Conservation (phyloP, 2,797 vertebrate species). For the Pseudopleuronectes americanus region DNA sequence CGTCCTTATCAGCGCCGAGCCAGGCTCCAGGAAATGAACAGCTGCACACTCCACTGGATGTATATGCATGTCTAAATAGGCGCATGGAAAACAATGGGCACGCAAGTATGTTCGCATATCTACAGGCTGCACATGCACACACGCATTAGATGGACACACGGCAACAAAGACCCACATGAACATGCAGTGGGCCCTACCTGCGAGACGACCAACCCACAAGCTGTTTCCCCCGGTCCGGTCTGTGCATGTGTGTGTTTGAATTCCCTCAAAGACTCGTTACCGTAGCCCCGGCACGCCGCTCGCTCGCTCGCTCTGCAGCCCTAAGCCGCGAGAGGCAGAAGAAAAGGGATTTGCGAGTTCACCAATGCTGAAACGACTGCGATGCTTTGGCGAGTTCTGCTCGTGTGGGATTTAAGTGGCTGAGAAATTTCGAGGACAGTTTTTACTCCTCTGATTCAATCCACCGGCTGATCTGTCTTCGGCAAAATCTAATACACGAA, state of each 20-base stretch:
- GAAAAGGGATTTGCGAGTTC: slow-evolving; percentile 73
- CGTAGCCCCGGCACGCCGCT: slow-evolving; percentile 30
- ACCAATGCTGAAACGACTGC: slow-evolving; percentile 65
- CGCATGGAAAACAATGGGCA: neutral
- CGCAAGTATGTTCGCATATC: neutral
- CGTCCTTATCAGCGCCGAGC: slow-evolving; percentile 70
- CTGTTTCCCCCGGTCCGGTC: slow-evolving; percentile 41
- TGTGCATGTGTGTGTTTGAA: slow-evolving; percentile 46
- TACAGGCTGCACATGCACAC: neutral
- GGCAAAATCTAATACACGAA: slow-evolving; percentile 72
- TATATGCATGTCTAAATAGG: neutral
- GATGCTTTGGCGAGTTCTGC: slow-evolving; percentile 68
- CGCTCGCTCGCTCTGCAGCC: slow-evolving; percentile 49
- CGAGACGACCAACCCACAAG: slow-evolving; percentile 13
- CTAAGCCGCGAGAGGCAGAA: slow-evolving; percentile 69
- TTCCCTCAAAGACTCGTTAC: slow-evolving; percentile 50
- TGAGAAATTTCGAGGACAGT: slow-evolving; percentile 71
- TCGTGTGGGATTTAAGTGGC: slow-evolving; percentile 78
- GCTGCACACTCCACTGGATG: slow-evolving; percentile 14
- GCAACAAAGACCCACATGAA: neutral
- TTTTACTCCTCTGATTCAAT: slow-evolving; percentile 71
- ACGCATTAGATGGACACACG: neutral
- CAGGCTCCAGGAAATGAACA: slow-evolving; percentile 62
- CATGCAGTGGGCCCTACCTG: slow-evolving; percentile 28
- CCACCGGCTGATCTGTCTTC: slow-evolving; percentile 74